phyloP scores from a whole-genome alignment of 2,797 vertebrate species.

The Adrianichthys oophorus region DNA sequence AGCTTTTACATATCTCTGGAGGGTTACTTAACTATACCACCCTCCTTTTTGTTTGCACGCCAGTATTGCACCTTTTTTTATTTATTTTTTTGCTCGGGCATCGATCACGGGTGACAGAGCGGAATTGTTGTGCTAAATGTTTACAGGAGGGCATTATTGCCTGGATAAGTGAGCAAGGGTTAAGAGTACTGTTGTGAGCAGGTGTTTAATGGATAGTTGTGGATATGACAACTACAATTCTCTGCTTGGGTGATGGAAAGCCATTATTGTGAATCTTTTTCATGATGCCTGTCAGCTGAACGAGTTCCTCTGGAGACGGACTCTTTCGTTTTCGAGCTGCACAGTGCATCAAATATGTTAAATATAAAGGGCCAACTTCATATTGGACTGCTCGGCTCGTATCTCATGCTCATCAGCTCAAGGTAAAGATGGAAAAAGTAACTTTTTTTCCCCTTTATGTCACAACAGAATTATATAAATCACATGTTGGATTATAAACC shows the following conservation, averaged over 20 bases:
- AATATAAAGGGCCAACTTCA: slow-evolving; percentile 33
- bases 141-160: slow-evolving; percentile 41
- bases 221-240: slow-evolving; percentile 55
- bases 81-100: slow-evolving; percentile 43
- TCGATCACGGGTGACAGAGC: slow-evolving; percentile 69
- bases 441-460: slow-evolving; percentile 1
- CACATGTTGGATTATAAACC: no score
- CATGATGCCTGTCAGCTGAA: slow-evolving; percentile 52
- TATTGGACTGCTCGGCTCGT: slow-evolving; percentile 16
- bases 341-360: slow-evolving; percentile 37
- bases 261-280: slow-evolving; percentile 70
- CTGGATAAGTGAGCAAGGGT: slow-evolving; percentile 48
- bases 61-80: slow-evolving; percentile 64
- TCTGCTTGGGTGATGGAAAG: slow-evolving; percentile 53
- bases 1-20: slow-evolving; percentile 77
- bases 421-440: slow-evolving; percentile 1
- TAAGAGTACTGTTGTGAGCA: slow-evolving; percentile 58
- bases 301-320: slow-evolving; percentile 37
- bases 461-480: slow-evolving; percentile 1
- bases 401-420: slow-evolving; percentile 8
- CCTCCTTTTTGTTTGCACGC: slow-evolving; percentile 68
- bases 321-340: slow-evolving; percentile 25
- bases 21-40: slow-evolving; percentile 69
- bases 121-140: slow-evolving; percentile 47
- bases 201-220: slow-evolving; percentile 62